These are phyloP conservation scores for Euwallacea similis DNA, from an alignment of 1,140 invertebrate species.

Conservation along the genomic window DNA sequence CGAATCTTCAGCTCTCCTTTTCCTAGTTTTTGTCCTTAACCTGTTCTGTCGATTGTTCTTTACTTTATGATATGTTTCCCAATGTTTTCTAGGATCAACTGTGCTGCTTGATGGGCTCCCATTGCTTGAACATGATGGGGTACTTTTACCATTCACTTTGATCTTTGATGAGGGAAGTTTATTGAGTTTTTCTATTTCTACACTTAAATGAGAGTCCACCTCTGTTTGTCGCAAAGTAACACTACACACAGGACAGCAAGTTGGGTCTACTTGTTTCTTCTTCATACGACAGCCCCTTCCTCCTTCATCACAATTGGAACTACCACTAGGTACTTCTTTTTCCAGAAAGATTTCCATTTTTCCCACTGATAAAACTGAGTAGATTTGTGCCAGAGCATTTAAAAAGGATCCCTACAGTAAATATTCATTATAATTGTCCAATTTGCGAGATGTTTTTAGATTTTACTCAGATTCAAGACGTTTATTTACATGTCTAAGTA, in stretches of 20 bases:
- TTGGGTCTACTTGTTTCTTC: conserved; percentile 60
- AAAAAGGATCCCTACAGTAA: neutral
- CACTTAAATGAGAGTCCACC: conserved; percentile 72
- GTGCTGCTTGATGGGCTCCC: conserved; percentile 59
- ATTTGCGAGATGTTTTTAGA: conserved; percentile 25
- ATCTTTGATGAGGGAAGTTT: conserved; percentile 55
- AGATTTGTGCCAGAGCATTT: conserved; percentile 19
- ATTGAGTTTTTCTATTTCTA: conserved; percentile 75
- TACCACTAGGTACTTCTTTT: conserved; percentile 37
- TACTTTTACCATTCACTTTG: conserved; percentile 50
- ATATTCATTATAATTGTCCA: neutral
- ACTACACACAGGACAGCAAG: conserved; percentile 79
- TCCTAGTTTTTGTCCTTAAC: conserved; percentile 53
- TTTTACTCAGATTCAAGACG: neutral
- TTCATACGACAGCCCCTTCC: conserved; percentile 53
- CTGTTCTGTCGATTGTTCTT: conserved; percentile 71
- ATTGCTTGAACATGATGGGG: conserved; percentile 57
- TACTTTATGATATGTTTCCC: conserved; percentile 77
- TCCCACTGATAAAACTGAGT: conserved; percentile 29
- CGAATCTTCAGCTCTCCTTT: conserved; percentile 63
- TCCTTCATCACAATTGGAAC: conserved; percentile 47
- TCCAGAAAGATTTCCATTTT: conserved; percentile 36
- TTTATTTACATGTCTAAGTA: no score
- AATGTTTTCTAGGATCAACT: conserved; percentile 65
- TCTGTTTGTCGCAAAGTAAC: conserved; percentile 73